Evolutionary conservation across 2,113 vertebrate species (phyloP), one percentile per base, ranked within the genome.

Genomic region (Pavo muticus): DNA sequence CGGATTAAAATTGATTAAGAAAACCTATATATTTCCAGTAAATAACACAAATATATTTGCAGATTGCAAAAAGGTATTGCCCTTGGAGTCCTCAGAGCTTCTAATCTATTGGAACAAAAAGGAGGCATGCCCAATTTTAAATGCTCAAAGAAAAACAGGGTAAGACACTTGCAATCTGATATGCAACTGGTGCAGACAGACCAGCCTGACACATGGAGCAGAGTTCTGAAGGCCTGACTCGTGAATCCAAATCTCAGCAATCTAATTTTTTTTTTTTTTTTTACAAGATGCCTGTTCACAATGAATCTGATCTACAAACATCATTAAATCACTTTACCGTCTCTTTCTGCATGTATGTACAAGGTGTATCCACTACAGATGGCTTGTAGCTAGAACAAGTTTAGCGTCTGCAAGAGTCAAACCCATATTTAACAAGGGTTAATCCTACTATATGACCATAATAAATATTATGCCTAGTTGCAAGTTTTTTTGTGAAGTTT

Each of bases 31-130:
- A 77, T 86, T 93, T 92, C 75, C 39, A 88, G 61, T 56, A 94
- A 88, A 93, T 84, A 91, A 84, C 86, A 27, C 52, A 91, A 78
- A 88, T 75, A 48, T 27, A 94, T 74, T 61, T 89, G 39, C 57
- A 94, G 88, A 89, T 48, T 72, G 19, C 59, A 91, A 78, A 76
- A 72, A 94, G 39, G 11, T 11, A 59, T 37, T 79, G 78, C 35
- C 37, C 44, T 64, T 68, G 23, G 42, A 47, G 18, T 78, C 44
- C 72, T 94, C 30, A 48, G 40, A 91, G 23, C 67, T 57, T 77
- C 44, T 71, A 74, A 82, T 47, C 57, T 29, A 84, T n/a, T 77
- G 40, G 37, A 91, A 90, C 42, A 86, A 90, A 76, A 80, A 75
- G 20, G 5, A 91, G 39, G 27, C 30, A 84, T n/a, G 69, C 2